A percentile compares a stretch with the other conserved stretches of the same genome.
phyloP scores from a whole-genome alignment of 2,113 vertebrate genomes.

The Cryptotis parvus region DNA sequence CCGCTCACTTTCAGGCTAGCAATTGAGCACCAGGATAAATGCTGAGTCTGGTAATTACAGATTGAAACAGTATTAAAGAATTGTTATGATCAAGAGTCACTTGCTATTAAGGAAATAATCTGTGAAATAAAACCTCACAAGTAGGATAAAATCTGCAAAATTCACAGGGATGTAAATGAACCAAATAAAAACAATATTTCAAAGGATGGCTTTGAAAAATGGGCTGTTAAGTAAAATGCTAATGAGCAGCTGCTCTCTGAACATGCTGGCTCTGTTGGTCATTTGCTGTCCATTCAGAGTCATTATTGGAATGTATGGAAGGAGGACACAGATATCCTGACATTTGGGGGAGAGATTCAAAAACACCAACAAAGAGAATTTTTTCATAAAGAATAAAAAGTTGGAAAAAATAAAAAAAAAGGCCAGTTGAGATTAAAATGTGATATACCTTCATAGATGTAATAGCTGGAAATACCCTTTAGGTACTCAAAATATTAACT shows the following conservation, averaged over 20 bases:
- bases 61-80: not conserved
- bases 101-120: not conserved
- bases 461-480: not conserved
- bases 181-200: not conserved
- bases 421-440: not conserved
- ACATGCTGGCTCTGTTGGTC: not conserved
- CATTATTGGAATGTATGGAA: not conserved
- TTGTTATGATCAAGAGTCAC: not conserved
- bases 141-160: not conserved
- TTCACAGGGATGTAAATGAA: not conserved
- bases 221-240: not conserved
- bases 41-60: not conserved
- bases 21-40: not conserved
- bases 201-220: not conserved
- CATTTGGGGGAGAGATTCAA: constrained; percentile 29
- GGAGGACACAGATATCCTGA: not conserved
- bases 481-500: not conserved
- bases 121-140: not conserved
- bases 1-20: not conserved
- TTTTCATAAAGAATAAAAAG: not conserved
- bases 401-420: not conserved
- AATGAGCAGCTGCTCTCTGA: not conserved
- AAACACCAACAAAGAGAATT: not conserved
- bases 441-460: not conserved
- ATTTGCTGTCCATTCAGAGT: not conserved